Evolutionary conservation across 2,113 vertebrate genomes (phyloP).

Genomic region (Lamprotornis superbus): DNA sequence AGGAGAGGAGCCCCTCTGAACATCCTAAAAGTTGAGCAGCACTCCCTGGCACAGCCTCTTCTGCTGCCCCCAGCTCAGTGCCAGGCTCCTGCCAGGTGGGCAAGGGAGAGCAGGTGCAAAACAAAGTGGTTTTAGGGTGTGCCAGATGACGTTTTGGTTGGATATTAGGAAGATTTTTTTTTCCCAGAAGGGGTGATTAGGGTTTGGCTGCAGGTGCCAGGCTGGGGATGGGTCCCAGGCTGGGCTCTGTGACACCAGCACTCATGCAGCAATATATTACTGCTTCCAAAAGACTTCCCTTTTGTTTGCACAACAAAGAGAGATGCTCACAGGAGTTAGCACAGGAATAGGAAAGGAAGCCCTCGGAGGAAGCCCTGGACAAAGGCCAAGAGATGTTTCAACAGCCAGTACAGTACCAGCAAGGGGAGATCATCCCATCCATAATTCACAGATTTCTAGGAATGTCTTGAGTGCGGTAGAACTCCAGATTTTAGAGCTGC

Average conservation of each 20-base stretch:
- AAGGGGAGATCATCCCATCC: not conserved
- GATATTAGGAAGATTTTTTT: not conserved
- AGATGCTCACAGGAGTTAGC: not conserved
- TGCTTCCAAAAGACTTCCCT: not conserved
- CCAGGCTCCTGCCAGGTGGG: not conserved
- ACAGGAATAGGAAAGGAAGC: not conserved
- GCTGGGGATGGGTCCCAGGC: not conserved
- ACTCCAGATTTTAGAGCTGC: not conserved
- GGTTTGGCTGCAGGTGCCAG: not conserved
- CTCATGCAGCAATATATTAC: too few relatives aligned
- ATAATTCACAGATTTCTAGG: not conserved
- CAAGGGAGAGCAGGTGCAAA: not conserved
- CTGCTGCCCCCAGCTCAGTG: rapidly evolving
- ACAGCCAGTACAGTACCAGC: not conserved
- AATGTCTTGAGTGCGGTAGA: not conserved
- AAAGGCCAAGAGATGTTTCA: not conserved
- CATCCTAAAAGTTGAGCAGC: not conserved
- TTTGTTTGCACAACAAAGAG: not conserved
- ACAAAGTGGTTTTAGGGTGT: not conserved
- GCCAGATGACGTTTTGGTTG: not conserved
- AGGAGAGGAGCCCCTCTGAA: not conserved
- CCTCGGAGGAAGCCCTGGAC: not conserved
- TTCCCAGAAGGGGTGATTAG: too few relatives aligned
- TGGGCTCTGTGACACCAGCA: not conserved
- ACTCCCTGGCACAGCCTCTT: too few relatives aligned